A percentile compares a stretch with the other conserved stretches of the same genome.
These are phyloP conservation scores for Calameuta idolon DNA, from an alignment of 2,888 invertebrate species.

Conservation along the genomic window DNA sequence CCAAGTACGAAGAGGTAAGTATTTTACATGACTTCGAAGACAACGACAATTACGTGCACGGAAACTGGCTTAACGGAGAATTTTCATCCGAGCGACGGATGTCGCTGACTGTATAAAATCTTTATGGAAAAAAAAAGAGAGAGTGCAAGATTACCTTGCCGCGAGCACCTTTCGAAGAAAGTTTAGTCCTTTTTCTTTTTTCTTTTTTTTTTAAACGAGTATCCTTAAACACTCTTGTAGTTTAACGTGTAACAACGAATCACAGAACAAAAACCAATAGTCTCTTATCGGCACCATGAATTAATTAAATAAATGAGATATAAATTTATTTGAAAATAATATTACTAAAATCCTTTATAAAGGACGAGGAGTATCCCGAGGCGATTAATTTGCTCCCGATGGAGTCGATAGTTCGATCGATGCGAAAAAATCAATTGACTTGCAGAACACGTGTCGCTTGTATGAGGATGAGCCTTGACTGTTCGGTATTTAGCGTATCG, in stretches of 20 bases:
- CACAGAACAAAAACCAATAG: neutral
- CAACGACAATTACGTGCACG: too few relatives aligned
- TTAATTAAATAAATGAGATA: neutral
- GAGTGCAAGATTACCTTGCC: neutral
- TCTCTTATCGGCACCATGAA: neutral
- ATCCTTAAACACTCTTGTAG: neutral
- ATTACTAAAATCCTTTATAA: neutral
- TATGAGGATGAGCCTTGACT: neutral
- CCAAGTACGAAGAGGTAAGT: neutral
- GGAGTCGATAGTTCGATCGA: neutral
- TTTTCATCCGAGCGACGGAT: neutral
- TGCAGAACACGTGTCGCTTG: neutral
- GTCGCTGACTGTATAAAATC: neutral
- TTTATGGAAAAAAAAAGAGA: neutral
- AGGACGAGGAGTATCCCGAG: neutral
- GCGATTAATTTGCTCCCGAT: neutral
- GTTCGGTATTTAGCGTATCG: neutral
- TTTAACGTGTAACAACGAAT: neutral
- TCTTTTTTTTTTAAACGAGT: neutral
- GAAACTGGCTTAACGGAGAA: neutral
- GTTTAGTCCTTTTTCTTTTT: neutral
- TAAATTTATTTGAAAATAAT: neutral
- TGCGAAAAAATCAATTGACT: neutral
- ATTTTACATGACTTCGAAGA: too few relatives aligned
- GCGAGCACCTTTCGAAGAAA: neutral